Evolutionary conservation across 2,888 invertebrate species (phyloP).

Genomic region (Ichneumon xanthorius): DNA sequence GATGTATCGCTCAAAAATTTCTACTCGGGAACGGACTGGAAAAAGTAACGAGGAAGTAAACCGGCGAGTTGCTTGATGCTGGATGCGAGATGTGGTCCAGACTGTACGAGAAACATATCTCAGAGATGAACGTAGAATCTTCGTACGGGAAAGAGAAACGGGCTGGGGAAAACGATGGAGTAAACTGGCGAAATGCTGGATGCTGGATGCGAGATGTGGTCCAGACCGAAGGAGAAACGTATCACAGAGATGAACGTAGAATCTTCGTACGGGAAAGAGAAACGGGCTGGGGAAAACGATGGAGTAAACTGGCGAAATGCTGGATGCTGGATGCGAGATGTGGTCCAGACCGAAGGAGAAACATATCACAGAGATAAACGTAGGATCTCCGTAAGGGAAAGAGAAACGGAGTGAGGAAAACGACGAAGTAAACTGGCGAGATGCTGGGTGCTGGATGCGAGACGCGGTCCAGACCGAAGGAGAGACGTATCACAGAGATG

Average conservation of each 20-base stretch:
- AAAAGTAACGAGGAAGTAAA: too few species aligned
- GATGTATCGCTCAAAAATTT: too few species aligned
- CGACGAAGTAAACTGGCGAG: too few species aligned
- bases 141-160: slow-evolving; percentile 35
- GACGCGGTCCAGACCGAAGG: neutral
- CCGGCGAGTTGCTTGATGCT: too few species aligned
- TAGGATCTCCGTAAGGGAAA: slow-evolving; percentile 1
- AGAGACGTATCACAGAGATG: neutral
- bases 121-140: too few species aligned
- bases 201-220: neutral
- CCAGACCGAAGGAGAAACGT: slow-evolving; percentile 24
- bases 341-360: neutral
- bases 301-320: too few species aligned
- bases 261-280: neutral
- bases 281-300: neutral
- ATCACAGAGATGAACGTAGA: slow-evolving; percentile 1
- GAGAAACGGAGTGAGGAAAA: slow-evolving; percentile 21
- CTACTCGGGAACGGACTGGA: too few species aligned
- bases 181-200: neutral
- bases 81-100: too few species aligned
- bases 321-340: neutral
- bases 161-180: slow-evolving; percentile 28
- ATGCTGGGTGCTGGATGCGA: neutral
- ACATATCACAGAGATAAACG: neutral
- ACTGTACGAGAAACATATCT: too few species aligned